Conservation (phyloP, 1,140 invertebrate genomes). For the Ceratosolen solmsi region DNA sequence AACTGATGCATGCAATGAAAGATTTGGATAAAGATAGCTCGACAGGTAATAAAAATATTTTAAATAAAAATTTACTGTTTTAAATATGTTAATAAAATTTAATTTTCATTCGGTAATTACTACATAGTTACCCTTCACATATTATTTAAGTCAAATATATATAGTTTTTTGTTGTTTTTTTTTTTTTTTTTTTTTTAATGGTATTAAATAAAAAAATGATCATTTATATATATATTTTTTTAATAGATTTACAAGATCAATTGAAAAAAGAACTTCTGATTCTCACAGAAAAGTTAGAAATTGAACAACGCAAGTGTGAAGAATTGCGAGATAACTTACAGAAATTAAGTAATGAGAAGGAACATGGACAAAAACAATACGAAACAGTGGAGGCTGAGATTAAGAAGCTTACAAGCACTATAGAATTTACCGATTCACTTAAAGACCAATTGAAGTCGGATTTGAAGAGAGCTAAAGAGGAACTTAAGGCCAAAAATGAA, state of each 20-base stretch:
- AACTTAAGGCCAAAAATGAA: conserved; percentile 73
- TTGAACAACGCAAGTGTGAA: conserved; percentile 69
- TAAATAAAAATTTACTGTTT: too few relatives aligned
- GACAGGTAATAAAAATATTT: conserved; percentile 38
- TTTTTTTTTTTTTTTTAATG: too few relatives aligned
- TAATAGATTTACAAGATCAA: conserved; percentile 6
- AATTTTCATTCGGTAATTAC: too few relatives aligned
- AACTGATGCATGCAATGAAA: conserved; percentile 23
- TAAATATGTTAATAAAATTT: too few relatives aligned
- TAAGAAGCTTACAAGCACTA: conserved; percentile 76
- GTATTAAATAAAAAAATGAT: too few relatives aligned
- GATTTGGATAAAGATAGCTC: conserved; percentile 2
- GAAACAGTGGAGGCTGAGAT: conserved; percentile 78
- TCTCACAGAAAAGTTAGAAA: conserved; percentile 70
- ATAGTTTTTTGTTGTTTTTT: too few relatives aligned
- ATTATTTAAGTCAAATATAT: too few relatives aligned
- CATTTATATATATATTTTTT: background rate
- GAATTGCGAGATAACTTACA: conserved; percentile 73
- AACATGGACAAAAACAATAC: conserved; percentile 73
- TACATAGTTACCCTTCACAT: too few relatives aligned
- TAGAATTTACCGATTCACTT: conserved; percentile 74
- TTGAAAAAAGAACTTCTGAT: conserved; percentile 32
- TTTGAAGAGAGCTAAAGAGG: conserved; percentile 73
- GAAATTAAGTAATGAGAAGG: conserved; percentile 70
- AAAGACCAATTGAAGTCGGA: conserved; percentile 75